Evolutionary conservation across 2,797 vertebrate species (phyloP), one percentile per base, ranked within the genome.

Genomic region (Pristis pectinata): DNA sequence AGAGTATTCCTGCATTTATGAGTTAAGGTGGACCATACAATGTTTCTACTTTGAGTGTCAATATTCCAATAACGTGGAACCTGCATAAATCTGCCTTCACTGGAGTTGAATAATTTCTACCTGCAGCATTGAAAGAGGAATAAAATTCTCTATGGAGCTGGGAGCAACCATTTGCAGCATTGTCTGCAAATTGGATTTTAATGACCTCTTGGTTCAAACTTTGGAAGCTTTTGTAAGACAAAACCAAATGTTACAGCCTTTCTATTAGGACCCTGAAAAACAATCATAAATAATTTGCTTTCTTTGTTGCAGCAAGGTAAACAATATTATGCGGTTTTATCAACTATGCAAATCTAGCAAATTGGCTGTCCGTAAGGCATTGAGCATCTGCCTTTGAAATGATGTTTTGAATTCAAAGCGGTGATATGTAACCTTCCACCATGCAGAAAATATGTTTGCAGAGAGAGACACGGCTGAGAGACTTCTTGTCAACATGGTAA

Each of bases 341-440:
- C 17, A 89, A 1, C 15, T 37, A 87, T 59, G 30, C 19, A n/a
- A n/a, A 64, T 19, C 56, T n/a, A 61, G 17, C 87, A 91, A 91
- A n/a, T 22, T 61, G 49, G 85, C 56, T 89, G 56, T 37, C 85
- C 15, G 7, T 10, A 37, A 64, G 56, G 34, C 19, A 64, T 22
- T 67, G 87, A 67, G 19, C 59, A 64, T 41, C 59, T 91, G 44
- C 44, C 41, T 49, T 83, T 83, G 49, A 87, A 59, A 15, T 91
- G 87, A 64, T 64, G 61, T 37, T 87, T 22, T 91, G n/a, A 67
- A 67, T 91, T 24, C 59, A 19, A 89, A 59, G 56, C 56, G 17
- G 15, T 91, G 87, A 67, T 22, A n/a, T 91, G 87, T 91, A 91
- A 64, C n/a, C 59, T 64, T 91, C 59, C n/a, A 91, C 34, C 59